Evolutionary conservation across 2,113 vertebrate genomes (phyloP), one percentile per base, ranked within the genome.

Genomic region (Pomatostomus ruficeps): DNA sequence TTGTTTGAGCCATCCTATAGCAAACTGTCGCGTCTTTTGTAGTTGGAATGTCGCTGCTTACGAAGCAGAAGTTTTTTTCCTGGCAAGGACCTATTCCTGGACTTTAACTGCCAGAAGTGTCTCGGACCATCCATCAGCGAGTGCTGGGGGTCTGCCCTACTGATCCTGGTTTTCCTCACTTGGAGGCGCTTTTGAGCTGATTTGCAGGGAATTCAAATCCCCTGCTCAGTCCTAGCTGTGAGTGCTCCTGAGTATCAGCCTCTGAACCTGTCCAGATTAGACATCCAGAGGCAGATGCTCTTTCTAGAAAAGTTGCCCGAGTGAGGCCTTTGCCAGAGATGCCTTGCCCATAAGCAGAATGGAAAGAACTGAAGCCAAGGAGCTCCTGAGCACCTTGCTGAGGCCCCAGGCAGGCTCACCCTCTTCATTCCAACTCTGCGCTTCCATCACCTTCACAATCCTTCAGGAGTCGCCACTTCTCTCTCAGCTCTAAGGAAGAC

Each of bases 341-440:
- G 0, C 42, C 18, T 86, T 80, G 46, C 29, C 55, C 10, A 0
- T 26, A 36, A 85, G 36, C 40, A 48, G 52, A 75, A 68, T 1
- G 5, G 62, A 26, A 38, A 20, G 40, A 89, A 18, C 54, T 11
- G 24, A 76, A 66, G 73, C 59, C 3, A 3, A 35, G 33, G 33
- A 74, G 38, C 38, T 66, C 51, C 55, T 2, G 6, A 33, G 22
- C 1, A 1, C 52, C 14, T 83, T 23, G 11, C 42, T 0, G 3
- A 65, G 42, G 40, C 40, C 15, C 13, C 0, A 0, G 16, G 18
- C 54, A 58, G 70, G 38, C 67, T 85, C 80, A 35, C 10, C 14
- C 29, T 1, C 23, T 33, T 87, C 10, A 0, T 88, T 67, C 78
- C 66, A 43, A 1, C 65, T 33, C 46, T 0, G 0, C 1, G 5